These are phyloP conservation scores for Drosophila arizonae DNA, from an alignment of 1,140 invertebrate species.

Conservation along the genomic window DNA sequence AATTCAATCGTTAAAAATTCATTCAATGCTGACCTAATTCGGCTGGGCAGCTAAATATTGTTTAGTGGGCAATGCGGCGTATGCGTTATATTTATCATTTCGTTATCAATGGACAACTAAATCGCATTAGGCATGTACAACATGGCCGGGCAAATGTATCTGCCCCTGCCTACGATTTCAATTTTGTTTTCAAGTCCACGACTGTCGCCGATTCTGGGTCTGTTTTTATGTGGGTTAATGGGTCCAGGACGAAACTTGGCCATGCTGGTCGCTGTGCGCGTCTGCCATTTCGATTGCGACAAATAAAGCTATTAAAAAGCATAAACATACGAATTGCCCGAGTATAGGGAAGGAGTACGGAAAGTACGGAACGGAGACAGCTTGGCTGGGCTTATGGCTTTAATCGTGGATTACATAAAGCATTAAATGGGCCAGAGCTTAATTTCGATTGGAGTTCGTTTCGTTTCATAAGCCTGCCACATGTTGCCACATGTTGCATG, in stretches of 20 bases:
- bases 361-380: too few relatives aligned
- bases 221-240: slow-evolving; percentile 63
- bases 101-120: slow-evolving; percentile 39
- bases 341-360: too few relatives aligned
- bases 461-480: not conserved
- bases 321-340: slow-evolving; percentile 51
- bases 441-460: not conserved
- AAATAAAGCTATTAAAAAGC: slow-evolving; percentile 71
- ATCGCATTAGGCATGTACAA: slow-evolving; percentile 57
- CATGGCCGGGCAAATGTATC: slow-evolving; percentile 18
- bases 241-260: slow-evolving; percentile 20
- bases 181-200: slow-evolving; percentile 37
- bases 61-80: slow-evolving; percentile 18
- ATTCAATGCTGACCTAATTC: slow-evolving; percentile 1
- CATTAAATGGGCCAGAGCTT: slow-evolving; percentile 7
- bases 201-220: slow-evolving; percentile 12
- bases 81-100: slow-evolving; percentile 32
- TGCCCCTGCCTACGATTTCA: slow-evolving; percentile 42
- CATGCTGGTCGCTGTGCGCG: not conserved
- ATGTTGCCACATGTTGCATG: slow-evolving; percentile 14
- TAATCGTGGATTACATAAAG: slow-evolving; percentile 11
- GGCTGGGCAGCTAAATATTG: slow-evolving; percentile 16
- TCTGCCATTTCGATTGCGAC: slow-evolving; percentile 44
- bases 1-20: slow-evolving; percentile 6
- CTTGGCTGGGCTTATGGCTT: slow-evolving; percentile 19